phyloP scores from a whole-genome alignment of 1,140 invertebrate genomes.

The Brachionus paranguensis region DNA sequence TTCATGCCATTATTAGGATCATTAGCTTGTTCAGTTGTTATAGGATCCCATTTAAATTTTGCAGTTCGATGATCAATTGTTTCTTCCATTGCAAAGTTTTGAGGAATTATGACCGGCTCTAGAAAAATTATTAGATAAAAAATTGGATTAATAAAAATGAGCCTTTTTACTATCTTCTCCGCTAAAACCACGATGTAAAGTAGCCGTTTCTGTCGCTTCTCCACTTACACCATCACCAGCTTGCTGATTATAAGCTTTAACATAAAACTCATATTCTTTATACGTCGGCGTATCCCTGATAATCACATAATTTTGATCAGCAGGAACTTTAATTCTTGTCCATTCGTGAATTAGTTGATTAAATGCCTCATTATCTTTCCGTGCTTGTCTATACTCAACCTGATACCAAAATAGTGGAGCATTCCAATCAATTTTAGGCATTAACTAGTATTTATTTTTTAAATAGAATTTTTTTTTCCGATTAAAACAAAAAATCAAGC shows the following conservation, averaged over 20 bases:
- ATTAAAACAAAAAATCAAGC: background rate
- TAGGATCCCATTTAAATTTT: constrained; percentile 35
- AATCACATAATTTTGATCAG: constrained; percentile 32
- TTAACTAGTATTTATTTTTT: background rate
- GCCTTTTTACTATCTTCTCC: constrained; percentile 28
- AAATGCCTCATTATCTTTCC: constrained; percentile 24
- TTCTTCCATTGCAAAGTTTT: constrained; percentile 1
- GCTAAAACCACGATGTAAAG: constrained; percentile 31
- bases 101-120: constrained; percentile 1
- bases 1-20: constrained; percentile 26
- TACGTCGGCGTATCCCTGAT: constrained; percentile 1
- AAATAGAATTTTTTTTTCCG: background rate
- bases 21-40: constrained; percentile 5
- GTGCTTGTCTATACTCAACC: constrained; percentile 3
- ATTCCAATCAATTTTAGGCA: constrained; percentile 40
- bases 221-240: constrained; percentile 37
- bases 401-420: constrained; percentile 39
- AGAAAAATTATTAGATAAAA: background rate
- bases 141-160: background rate
- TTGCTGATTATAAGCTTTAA: constrained; percentile 40
- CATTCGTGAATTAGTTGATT: constrained; percentile 26
- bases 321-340: constrained; percentile 34
- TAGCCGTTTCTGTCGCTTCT: constrained; percentile 26
- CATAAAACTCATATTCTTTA: constrained; percentile 36
- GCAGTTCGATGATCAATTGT: background rate